Conservation (phyloP, 2,113 vertebrate species). For the Ornithorhynchus anatinus region DNA sequence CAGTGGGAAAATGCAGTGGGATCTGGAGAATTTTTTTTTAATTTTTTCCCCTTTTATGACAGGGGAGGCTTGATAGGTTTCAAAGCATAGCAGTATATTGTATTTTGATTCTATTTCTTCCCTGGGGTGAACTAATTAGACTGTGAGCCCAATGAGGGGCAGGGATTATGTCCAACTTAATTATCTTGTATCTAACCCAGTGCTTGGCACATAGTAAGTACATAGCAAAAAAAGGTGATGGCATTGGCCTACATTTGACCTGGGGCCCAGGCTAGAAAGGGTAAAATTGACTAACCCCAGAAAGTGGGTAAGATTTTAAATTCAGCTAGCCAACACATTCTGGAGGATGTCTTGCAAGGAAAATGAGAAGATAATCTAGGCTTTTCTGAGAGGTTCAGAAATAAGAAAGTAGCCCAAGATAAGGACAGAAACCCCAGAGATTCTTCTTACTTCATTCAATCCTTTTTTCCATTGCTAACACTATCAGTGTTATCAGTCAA, state of each 20-base stretch:
- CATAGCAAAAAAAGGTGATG: slow-evolving; percentile 44
- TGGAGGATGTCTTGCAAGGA: slow-evolving; percentile 47
- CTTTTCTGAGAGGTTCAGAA: background rate
- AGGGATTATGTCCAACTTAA: too few relatives aligned
- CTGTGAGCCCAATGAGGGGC: too few relatives aligned
- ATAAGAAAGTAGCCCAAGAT: background rate
- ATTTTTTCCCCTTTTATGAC: slow-evolving; percentile 5
- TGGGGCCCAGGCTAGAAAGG: slow-evolving; percentile 2
- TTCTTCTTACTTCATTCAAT: background rate
- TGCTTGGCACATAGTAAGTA: too few relatives aligned
- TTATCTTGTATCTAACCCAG: too few relatives aligned
- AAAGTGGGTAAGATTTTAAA: slow-evolving; percentile 53
- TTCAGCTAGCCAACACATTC: slow-evolving; percentile 22
- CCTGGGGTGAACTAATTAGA: slow-evolving; percentile 13
- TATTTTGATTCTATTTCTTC: too few relatives aligned
- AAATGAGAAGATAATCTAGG: slow-evolving; percentile 48
- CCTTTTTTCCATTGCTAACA: background rate
- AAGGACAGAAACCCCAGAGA: background rate
- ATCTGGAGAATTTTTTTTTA: background rate
- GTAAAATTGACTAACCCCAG: slow-evolving; percentile 11
- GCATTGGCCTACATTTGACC: slow-evolving; percentile 42
- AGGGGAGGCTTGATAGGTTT: too few relatives aligned
- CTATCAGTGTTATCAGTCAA: background rate
- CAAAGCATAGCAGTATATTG: slow-evolving; percentile 24
- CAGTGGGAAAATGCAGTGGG: too few relatives aligned